A percentile compares a stretch with the other conserved stretches of the same genome.
phyloP scores from a whole-genome alignment of 2,888 invertebrate genomes.

The Eubasilissa splendida region DNA sequence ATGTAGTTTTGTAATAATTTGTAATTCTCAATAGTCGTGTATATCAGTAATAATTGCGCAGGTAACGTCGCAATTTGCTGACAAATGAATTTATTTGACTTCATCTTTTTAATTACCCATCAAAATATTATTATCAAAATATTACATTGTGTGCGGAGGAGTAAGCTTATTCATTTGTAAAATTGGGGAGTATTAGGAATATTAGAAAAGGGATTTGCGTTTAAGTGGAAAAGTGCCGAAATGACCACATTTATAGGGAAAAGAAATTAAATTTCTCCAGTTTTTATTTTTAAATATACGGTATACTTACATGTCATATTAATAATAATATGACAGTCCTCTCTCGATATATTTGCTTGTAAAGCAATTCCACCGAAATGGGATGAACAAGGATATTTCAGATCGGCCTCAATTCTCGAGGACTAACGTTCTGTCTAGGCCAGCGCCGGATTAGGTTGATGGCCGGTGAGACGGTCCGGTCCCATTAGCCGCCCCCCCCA shows the following conservation, averaged over 20 bases:
- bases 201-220: background rate
- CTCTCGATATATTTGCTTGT: too few species aligned
- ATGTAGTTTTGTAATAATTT: too few species aligned
- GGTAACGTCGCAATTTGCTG: conserved; percentile 6
- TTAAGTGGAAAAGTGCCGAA: background rate
- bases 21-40: too few species aligned
- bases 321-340: too few species aligned
- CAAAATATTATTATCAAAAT: conserved; percentile 13
- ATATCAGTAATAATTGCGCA: background rate
- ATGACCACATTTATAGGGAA: background rate
- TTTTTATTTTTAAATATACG: background rate
- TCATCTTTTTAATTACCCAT: conserved; percentile 6
- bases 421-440: background rate
- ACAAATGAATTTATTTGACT: conserved; percentile 18
- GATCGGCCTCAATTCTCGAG: background rate
- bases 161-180: background rate
- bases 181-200: background rate
- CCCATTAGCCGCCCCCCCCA: background rate
- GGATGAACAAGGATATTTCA: background rate
- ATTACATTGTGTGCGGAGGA: background rate
- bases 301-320: too few species aligned
- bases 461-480: background rate
- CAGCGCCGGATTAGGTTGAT: background rate
- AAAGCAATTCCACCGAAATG: background rate
- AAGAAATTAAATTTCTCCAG: background rate